Percentiles rank a stretch among this genome's conserved stretches.
These are phyloP conservation scores for Corythoichthys intestinalis DNA, from an alignment of 2,113 vertebrate genomes.

Conservation along the genomic window DNA sequence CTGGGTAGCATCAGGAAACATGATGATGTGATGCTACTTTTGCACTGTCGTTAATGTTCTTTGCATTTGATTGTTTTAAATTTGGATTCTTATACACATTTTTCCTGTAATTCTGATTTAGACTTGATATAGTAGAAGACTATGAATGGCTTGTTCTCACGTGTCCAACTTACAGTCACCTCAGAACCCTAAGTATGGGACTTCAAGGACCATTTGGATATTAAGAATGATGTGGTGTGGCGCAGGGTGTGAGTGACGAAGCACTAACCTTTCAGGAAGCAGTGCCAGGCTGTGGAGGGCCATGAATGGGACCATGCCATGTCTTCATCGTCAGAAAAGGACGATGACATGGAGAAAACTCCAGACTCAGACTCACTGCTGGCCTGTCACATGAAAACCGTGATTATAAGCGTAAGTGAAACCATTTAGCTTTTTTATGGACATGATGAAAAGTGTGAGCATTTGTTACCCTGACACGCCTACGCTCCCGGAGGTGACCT, in stretches of 20 bases:
- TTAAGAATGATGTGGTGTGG: too few species aligned
- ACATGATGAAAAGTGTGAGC: not conserved
- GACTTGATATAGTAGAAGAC: too few species aligned
- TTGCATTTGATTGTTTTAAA: too few species aligned
- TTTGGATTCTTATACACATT: too few species aligned
- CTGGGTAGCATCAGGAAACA: too few species aligned
- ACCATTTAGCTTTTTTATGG: not conserved
- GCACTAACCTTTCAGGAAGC: constrained; percentile 91
- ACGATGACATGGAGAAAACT: constrained; percentile 97
- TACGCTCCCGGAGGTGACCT: constrained; percentile 83
- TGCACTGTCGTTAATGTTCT: too few species aligned
- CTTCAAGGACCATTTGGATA: too few species aligned
- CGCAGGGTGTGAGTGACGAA: not conserved
- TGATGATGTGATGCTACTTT: too few species aligned
- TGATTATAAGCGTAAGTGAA: not conserved
- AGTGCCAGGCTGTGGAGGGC: constrained; percentile 96
- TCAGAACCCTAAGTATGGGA: too few species aligned
- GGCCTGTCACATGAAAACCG: constrained; percentile 65
- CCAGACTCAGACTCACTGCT: constrained; percentile 95
- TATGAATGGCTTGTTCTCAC: too few species aligned
- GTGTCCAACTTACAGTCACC: too few species aligned
- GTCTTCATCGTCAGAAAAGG: constrained; percentile 96
- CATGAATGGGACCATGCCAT: constrained; percentile 98
- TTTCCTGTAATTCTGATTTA: too few species aligned
- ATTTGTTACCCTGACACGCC: constrained; percentile 69